These are phyloP conservation scores for Caenorhabditis panamensis DNA, from an alignment of 2,888 invertebrate genomes.

Conservation along the genomic window DNA sequence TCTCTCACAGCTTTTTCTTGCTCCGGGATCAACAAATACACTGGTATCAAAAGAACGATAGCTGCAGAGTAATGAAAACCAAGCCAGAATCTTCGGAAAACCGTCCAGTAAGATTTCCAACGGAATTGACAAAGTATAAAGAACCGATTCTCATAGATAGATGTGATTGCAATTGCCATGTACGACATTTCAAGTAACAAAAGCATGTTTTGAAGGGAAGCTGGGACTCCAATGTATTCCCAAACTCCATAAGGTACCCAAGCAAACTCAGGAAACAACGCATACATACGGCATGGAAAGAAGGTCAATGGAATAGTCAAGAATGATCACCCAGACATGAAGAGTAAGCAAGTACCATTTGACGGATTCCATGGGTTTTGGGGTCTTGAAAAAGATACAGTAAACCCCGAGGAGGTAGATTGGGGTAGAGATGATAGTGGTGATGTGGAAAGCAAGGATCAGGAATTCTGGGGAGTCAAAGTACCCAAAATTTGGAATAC, in stretches of 20 bases:
- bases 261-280: not conserved
- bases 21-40: not conserved
- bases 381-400: conserved; percentile 13
- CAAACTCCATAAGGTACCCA: conserved; percentile 13
- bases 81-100: not conserved
- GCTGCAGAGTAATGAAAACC: not conserved
- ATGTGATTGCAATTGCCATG: not conserved
- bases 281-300: conserved; percentile 3
- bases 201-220: not conserved
- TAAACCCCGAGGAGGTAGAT: conserved; percentile 17
- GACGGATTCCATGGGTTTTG: not conserved
- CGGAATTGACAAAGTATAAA: not conserved
- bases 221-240: not conserved
- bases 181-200: conserved; percentile 5
- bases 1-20: not conserved
- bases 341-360: not conserved
- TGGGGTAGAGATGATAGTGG: conserved; percentile 5
- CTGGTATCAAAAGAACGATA: not conserved
- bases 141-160: conserved; percentile 8
- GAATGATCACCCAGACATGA: not conserved
- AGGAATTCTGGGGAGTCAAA: conserved; percentile 17
- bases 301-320: conserved; percentile 3
- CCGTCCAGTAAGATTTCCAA: not conserved
- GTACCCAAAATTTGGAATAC: not conserved
- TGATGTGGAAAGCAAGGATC: not conserved